phyloP scores from a whole-genome alignment of 1,140 invertebrate genomes.

The Pachypsylla venusta region DNA sequence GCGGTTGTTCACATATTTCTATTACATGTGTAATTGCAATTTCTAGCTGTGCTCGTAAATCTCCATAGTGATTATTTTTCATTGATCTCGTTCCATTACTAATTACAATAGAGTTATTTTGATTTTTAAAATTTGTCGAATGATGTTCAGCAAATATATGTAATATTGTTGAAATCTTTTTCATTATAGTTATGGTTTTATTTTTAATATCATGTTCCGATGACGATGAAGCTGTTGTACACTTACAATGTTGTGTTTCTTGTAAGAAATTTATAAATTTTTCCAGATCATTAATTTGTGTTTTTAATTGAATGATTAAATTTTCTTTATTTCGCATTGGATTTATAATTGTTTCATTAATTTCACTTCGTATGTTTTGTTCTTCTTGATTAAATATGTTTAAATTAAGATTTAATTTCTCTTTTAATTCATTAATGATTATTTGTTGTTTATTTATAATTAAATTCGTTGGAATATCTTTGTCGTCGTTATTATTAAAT shows the following conservation, averaged over 20 bases:
- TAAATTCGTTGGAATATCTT: slow-evolving; percentile 63
- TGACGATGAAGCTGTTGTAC: slow-evolving; percentile 3
- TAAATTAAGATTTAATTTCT: slow-evolving; percentile 57
- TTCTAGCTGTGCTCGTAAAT: slow-evolving; percentile 81
- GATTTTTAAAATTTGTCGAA: slow-evolving; percentile 46
- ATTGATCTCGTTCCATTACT: slow-evolving; percentile 72
- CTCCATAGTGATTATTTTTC: slow-evolving; percentile 81
- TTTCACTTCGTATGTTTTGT: slow-evolving; percentile 65
- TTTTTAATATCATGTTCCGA: slow-evolving; percentile 28
- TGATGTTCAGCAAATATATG: slow-evolving; percentile 62
- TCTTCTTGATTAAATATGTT: slow-evolving; percentile 59
- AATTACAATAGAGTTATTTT: no score
- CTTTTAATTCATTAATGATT: slow-evolving; percentile 64
- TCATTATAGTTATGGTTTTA: slow-evolving; percentile 52
- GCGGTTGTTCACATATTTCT: slow-evolving; percentile 41
- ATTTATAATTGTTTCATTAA: slow-evolving; percentile 64
- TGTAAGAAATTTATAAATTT: slow-evolving; percentile 94
- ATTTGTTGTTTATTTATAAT: slow-evolving; percentile 75
- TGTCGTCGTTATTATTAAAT: slow-evolving; percentile 43
- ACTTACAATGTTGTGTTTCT: slow-evolving; percentile 36
- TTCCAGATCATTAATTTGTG: slow-evolving; percentile 92
- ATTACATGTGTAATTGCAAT: slow-evolving; percentile 69
- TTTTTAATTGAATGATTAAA: slow-evolving; percentile 84
- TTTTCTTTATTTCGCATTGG: slow-evolving; percentile 93
- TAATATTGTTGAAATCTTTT: slow-evolving; percentile 68